Percentiles rank a stretch among this genome's conserved stretches.
Conservation (phyloP, 2,888 invertebrate species). For the Cremastinae sp. region DNA sequence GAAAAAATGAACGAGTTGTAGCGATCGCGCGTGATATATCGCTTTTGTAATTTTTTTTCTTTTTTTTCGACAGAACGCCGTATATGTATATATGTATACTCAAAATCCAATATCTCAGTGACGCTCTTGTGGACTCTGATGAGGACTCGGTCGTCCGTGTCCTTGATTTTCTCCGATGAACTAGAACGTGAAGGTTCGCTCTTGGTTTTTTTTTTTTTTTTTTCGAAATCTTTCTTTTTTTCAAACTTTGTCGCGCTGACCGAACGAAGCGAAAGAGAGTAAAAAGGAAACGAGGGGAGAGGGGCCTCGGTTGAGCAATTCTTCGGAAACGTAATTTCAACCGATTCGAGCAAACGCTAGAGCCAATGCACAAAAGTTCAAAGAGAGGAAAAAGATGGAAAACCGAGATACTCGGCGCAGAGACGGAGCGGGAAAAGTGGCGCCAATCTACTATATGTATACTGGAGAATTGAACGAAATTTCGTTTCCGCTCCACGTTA, state of each 20-base stretch:
- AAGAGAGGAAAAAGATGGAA: constrained; percentile 30
- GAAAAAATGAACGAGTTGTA: too few species aligned
- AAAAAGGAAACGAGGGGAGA: too few species aligned
- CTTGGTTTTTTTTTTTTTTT: constrained; percentile 25
- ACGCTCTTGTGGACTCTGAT: constrained; percentile 52
- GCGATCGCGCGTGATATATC: too few species aligned
- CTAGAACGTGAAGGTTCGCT: constrained; percentile 15
- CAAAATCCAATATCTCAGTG: constrained; percentile 69
- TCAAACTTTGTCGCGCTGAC: constrained; percentile 20
- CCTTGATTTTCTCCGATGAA: constrained; percentile 56
- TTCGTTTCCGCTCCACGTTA: constrained; percentile 59
- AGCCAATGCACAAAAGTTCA: constrained; percentile 36
- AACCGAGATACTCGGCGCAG: constrained; percentile 13
- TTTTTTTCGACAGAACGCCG: constrained; percentile 39
- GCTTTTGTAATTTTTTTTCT: too few species aligned
- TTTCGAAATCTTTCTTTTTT: constrained; percentile 27
- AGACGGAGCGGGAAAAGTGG: too few species aligned
- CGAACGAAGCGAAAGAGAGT: constrained; percentile 38
- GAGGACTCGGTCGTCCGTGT: constrained; percentile 50
- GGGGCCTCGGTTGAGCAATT: constrained; percentile 46
- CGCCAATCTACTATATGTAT: too few species aligned
- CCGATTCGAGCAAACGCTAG: constrained; percentile 53
- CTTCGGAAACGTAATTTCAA: constrained; percentile 59
- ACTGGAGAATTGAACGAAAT: constrained; percentile 42
- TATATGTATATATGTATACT: too few species aligned